Evolutionary conservation across 2,888 invertebrate genomes (phyloP).

Genomic region (Cerastoderma edule): DNA sequence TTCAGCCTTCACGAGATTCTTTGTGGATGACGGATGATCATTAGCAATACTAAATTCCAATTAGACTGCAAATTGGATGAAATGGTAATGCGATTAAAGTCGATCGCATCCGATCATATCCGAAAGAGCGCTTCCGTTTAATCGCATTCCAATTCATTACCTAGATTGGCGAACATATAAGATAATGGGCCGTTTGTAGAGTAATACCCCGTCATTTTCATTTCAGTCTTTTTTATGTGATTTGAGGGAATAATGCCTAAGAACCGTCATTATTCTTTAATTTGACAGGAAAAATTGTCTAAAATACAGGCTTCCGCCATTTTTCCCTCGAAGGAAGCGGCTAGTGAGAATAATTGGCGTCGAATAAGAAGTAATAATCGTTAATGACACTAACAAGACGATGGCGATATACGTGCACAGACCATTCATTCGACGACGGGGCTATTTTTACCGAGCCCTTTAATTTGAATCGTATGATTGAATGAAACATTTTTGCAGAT

Average conservation of each 20-base stretch:
- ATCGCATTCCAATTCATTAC: slow-evolving; percentile 48
- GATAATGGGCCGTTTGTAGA: slow-evolving; percentile 52
- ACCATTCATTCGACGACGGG: no score
- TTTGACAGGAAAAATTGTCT: slow-evolving; percentile 55
- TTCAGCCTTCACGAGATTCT: no score
- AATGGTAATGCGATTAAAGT: slow-evolving; percentile 44
- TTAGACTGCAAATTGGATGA: slow-evolving; percentile 35
- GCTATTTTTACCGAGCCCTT: no score
- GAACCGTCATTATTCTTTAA: slow-evolving; percentile 47
- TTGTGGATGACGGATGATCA: no score
- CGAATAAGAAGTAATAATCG: slow-evolving; percentile 21
- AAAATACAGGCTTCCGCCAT: slow-evolving; percentile 28
- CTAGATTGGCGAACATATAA: slow-evolving; percentile 51
- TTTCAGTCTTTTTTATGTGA: slow-evolving; percentile 55
- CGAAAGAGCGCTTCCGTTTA: slow-evolving; percentile 46
- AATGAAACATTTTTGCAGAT: no score
- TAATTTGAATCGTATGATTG: no score
- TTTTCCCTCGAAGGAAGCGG: slow-evolving; percentile 22
- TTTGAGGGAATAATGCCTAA: slow-evolving; percentile 54
- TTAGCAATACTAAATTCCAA: slow-evolving; percentile 26
- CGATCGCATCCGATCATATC: slow-evolving; percentile 41
- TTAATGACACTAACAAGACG: slow-evolving; percentile 14
- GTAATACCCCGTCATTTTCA: slow-evolving; percentile 55
- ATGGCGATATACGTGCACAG: no score
- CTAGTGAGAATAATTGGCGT: slow-evolving; percentile 30